A percentile compares a stretch with the other conserved stretches of the same genome.
Evolutionary conservation across 2,888 invertebrate genomes (phyloP).

Genomic region (Dasysyrphus albostriatus): DNA sequence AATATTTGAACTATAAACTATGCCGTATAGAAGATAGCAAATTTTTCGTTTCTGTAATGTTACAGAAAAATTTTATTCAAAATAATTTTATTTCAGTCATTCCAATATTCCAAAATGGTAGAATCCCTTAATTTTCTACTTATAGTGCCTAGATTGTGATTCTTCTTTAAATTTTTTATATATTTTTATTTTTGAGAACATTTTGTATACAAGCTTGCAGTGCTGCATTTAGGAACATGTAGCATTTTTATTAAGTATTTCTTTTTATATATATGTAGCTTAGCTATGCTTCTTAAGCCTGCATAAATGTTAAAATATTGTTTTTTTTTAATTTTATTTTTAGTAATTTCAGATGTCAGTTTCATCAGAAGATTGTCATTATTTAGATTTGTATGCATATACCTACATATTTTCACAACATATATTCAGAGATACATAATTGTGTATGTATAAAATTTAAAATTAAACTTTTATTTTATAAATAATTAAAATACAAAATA

Average conservation of each 20-base stretch:
- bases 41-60: background rate
- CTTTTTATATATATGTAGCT: too few species aligned
- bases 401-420: slow-evolving; percentile 14
- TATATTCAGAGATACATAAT: background rate
- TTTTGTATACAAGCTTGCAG: slow-evolving; percentile 16
- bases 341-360: slow-evolving; percentile 3
- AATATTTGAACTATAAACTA: slow-evolving; percentile 17
- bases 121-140: slow-evolving; percentile 47
- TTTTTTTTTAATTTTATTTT: background rate
- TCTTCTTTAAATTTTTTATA: background rate
- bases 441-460: background rate
- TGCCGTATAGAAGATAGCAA: slow-evolving; percentile 10
- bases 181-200: background rate
- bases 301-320: background rate
- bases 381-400: slow-evolving; percentile 13
- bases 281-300: background rate
- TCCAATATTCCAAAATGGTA: slow-evolving; percentile 40
- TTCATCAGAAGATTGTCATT: slow-evolving; percentile 35
- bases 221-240: background rate
- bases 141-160: slow-evolving; percentile 18
- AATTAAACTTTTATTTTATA: background rate
- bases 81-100: slow-evolving; percentile 65
- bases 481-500: too few species aligned
- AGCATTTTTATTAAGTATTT: background rate
- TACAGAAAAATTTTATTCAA: slow-evolving; percentile 43